phyloP scores from a whole-genome alignment of 1,140 invertebrate species.

The Plectrocnemia conspersa region DNA sequence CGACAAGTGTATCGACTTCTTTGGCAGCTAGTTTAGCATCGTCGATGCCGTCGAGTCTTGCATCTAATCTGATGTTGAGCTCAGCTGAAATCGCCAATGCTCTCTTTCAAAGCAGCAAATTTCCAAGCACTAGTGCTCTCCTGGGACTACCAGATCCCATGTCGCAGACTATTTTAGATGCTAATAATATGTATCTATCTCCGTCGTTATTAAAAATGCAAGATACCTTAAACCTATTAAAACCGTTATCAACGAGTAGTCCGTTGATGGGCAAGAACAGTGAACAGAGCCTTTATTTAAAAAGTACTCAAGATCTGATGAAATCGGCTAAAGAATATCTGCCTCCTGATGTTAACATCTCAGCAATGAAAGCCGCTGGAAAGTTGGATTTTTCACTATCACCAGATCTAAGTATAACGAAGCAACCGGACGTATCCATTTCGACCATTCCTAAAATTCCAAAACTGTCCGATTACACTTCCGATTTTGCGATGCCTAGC shows the following conservation, averaged over 20 bases:
- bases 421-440: slow-evolving; percentile 32
- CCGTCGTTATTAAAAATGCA: slow-evolving; percentile 52
- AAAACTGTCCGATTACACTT: slow-evolving; percentile 33
- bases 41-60: slow-evolving; percentile 49
- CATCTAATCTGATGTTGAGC: slow-evolving; percentile 56
- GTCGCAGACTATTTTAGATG: slow-evolving; percentile 62
- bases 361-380: slow-evolving; percentile 40
- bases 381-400: slow-evolving; percentile 40
- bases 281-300: slow-evolving; percentile 47
- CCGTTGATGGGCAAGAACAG: slow-evolving; percentile 45
- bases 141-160: slow-evolving; percentile 61
- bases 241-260: slow-evolving; percentile 47
- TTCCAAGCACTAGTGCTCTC: slow-evolving; percentile 52
- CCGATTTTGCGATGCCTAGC: slow-evolving; percentile 44
- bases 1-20: slow-evolving; percentile 20
- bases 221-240: slow-evolving; percentile 44
- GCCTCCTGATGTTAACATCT: slow-evolving; percentile 48
- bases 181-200: slow-evolving; percentile 64
- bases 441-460: slow-evolving; percentile 29
- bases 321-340: slow-evolving; percentile 50
- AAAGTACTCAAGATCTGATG: slow-evolving; percentile 47
- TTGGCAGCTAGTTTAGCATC: slow-evolving; percentile 36
- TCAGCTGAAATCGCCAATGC: slow-evolving; percentile 57
- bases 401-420: slow-evolving; percentile 29
- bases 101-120: slow-evolving; percentile 57